Evolutionary conservation across 2,888 invertebrate genomes (phyloP).

Genomic region (Perdita meconis): DNA sequence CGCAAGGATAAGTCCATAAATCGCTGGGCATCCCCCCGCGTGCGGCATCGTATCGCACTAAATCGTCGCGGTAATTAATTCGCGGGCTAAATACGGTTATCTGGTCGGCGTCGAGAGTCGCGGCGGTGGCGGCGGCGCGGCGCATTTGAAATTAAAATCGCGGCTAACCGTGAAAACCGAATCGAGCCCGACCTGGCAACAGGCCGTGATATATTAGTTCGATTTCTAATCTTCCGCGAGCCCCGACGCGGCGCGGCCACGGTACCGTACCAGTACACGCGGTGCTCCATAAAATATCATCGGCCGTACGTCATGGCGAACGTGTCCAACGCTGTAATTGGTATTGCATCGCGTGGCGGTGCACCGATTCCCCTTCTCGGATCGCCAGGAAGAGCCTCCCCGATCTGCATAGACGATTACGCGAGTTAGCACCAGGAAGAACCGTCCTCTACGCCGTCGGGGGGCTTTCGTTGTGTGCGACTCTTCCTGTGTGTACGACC

Average conservation of each 20-base stretch:
- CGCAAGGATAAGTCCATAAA: slow-evolving; percentile 4
- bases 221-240: slow-evolving; percentile 61
- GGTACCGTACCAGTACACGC: slow-evolving; percentile 8
- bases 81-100: slow-evolving; percentile 38
- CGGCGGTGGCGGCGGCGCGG: no score
- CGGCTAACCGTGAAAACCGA: slow-evolving; percentile 40
- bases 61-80: slow-evolving; percentile 41
- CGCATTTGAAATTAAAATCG: slow-evolving; percentile 46
- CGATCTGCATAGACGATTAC: slow-evolving; percentile 55
- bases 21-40: not conserved
- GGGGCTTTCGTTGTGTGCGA: no score
- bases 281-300: slow-evolving; percentile 53
- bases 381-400: slow-evolving; percentile 11
- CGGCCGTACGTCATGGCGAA: slow-evolving; percentile 46
- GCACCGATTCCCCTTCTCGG: slow-evolving; percentile 23
- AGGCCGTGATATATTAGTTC: slow-evolving; percentile 37
- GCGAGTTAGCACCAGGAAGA: slow-evolving; percentile 39
- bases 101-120: not conserved
- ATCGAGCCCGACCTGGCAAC: slow-evolving; percentile 18
- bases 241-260: slow-evolving; percentile 11
- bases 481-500: not conserved
- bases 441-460: slow-evolving; percentile 3
- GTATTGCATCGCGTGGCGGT: slow-evolving; percentile 54
- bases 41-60: slow-evolving; percentile 13
- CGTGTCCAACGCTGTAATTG: slow-evolving; percentile 54